A percentile compares a stretch with the other conserved stretches of the same genome.
Evolutionary conservation across 2,888 invertebrate species (phyloP).

Genomic region (Diarsia mendica): DNA sequence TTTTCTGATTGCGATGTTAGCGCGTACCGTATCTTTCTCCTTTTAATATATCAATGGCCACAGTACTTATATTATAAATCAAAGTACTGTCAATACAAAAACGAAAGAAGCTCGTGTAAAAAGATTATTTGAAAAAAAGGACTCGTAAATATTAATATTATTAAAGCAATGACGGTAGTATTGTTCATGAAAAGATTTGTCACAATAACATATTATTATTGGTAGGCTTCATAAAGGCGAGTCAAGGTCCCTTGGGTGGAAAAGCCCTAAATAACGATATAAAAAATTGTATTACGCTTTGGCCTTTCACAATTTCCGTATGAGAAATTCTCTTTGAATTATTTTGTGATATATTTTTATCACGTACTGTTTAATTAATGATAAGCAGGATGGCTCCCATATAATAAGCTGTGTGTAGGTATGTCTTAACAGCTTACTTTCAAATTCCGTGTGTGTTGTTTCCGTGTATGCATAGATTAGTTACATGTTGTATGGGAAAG

Average conservation of each 20-base stretch:
- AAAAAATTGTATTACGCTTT: conserved; percentile 15
- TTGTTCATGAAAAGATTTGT: not conserved
- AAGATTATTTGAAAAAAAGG: not conserved
- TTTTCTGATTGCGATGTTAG: too few relatives aligned
- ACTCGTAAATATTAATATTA: not conserved
- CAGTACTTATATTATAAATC: too few relatives aligned
- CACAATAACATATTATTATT: conserved; percentile 14
- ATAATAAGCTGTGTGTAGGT: not conserved
- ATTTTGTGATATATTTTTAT: conserved; percentile 23
- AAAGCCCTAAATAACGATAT: conserved; percentile 15
- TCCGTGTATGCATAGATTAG: not conserved
- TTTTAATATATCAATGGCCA: too few relatives aligned
- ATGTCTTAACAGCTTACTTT: not conserved
- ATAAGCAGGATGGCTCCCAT: conserved; percentile 14
- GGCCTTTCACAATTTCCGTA: conserved; percentile 1
- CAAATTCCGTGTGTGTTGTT: not conserved
- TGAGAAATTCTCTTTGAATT: conserved; percentile 19
- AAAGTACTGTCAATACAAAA: not conserved
- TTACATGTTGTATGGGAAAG: not conserved
- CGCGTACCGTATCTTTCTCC: too few relatives aligned
- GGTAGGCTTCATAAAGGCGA: not conserved
- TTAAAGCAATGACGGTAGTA: not conserved
- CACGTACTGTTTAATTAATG: conserved; percentile 25
- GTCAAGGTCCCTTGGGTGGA: not conserved
- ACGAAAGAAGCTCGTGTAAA: not conserved